Percentiles rank a stretch among this genome's conserved stretches.
These are phyloP conservation scores for Teleopsis dalmanni DNA, from an alignment of 1,140 invertebrate species.

Conservation along the genomic window DNA sequence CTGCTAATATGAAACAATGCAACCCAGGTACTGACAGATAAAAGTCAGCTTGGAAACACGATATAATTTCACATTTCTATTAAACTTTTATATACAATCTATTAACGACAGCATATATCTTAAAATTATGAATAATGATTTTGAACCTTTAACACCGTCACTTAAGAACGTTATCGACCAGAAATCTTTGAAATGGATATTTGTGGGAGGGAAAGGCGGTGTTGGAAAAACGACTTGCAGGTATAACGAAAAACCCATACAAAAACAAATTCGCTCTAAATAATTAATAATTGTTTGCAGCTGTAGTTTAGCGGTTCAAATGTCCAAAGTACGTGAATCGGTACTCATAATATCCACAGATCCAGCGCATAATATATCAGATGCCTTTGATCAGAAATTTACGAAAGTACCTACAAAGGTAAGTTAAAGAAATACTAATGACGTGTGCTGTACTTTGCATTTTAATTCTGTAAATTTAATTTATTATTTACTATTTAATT, in stretches of 20 bases:
- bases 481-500: not conserved
- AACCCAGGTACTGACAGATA: no score
- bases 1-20: no score
- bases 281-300: no score
- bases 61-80: no score
- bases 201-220: slow-evolving; percentile 91
- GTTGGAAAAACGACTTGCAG: slow-evolving; percentile 99
- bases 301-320: slow-evolving; percentile 90
- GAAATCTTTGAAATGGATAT: slow-evolving; percentile 89
- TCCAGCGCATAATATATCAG: slow-evolving; percentile 99
- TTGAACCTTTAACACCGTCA: slow-evolving; percentile 57
- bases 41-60: no score
- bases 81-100: no score
- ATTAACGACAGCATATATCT: no score
- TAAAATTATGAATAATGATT: slow-evolving; percentile 20
- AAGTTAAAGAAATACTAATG: not conserved
- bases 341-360: slow-evolving; percentile 99
- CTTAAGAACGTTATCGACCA: slow-evolving; percentile 92
- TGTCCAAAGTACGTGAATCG: slow-evolving; percentile 86
- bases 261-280: no score
- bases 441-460: no score
- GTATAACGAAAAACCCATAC: no score
- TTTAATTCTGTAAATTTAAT: not conserved
- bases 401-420: slow-evolving; percentile 63
- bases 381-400: slow-evolving; percentile 95